Percentiles rank a stretch among this genome's conserved stretches.
Evolutionary conservation across 2,113 vertebrate genomes (phyloP).

Genomic region (Dipodomys merriami): DNA sequence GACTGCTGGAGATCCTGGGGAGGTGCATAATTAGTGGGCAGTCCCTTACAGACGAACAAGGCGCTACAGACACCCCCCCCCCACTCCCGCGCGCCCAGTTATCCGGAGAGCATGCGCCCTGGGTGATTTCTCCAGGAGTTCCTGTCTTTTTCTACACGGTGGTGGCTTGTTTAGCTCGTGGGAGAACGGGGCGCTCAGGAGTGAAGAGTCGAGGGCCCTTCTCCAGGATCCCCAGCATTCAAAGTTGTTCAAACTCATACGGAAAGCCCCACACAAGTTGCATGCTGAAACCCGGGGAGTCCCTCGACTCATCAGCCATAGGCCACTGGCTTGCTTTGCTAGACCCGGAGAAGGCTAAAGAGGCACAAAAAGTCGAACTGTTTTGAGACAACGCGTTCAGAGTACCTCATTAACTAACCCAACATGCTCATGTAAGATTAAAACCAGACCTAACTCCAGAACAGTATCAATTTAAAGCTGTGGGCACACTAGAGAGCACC

Average conservation of each 20-base stretch:
- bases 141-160: background rate
- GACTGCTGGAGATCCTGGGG: rapidly evolving
- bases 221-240: too few relatives aligned
- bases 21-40: background rate
- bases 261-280: too few relatives aligned
- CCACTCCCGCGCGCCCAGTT: too few relatives aligned
- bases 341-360: background rate
- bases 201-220: background rate
- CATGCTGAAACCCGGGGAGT: background rate
- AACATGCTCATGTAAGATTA: background rate
- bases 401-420: background rate
- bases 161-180: background rate
- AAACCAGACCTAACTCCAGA: background rate
- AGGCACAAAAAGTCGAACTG: background rate
- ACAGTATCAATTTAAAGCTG: background rate
- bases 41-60: slow-evolving; percentile 38
- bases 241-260: too few relatives aligned
- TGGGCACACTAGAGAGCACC: background rate
- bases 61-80: slow-evolving; percentile 17
- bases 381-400: background rate
- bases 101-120: slow-evolving; percentile 61
- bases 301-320: background rate
- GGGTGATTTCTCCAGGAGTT: background rate
- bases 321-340: too few relatives aligned
- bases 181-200: slow-evolving; percentile 2